Evolutionary conservation across 2,888 invertebrate genomes (phyloP).

Genomic region (Dynastes hyllus): DNA sequence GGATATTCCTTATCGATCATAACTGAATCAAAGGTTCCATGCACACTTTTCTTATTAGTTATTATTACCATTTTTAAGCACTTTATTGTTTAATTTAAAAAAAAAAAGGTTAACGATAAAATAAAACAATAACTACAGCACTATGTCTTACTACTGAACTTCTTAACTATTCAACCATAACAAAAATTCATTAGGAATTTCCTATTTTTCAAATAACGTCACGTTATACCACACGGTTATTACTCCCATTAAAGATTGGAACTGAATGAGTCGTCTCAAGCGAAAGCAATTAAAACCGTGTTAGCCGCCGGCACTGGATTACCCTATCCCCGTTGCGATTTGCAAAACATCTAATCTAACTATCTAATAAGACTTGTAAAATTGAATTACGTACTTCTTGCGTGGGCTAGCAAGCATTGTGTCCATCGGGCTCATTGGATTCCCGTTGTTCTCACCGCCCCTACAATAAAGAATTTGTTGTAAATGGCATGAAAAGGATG

Average conservation of each 20-base stretch:
- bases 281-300: conserved; percentile 6
- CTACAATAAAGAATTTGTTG: conserved; percentile 62
- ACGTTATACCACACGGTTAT: no score
- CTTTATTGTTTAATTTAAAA: not conserved
- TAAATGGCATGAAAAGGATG: conserved; percentile 46
- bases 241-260: no score
- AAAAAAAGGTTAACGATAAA: not conserved
- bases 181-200: not conserved
- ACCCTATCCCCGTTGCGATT: not conserved
- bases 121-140: conserved; percentile 11
- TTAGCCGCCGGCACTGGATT: not conserved
- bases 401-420: conserved; percentile 58
- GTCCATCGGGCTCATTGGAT: conserved; percentile 61
- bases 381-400: conserved; percentile 61
- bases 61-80: not conserved
- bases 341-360: conserved; percentile 1
- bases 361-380: not conserved
- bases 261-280: not conserved
- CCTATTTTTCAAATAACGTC: not conserved
- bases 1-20: not conserved
- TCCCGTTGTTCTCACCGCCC: conserved; percentile 62
- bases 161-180: not conserved
- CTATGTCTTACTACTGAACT: not conserved
- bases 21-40: not conserved
- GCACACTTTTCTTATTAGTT: not conserved